These are phyloP conservation scores for Pardosa pseudoannulata DNA, from an alignment of 2,888 invertebrate genomes.

Conservation along the genomic window DNA sequence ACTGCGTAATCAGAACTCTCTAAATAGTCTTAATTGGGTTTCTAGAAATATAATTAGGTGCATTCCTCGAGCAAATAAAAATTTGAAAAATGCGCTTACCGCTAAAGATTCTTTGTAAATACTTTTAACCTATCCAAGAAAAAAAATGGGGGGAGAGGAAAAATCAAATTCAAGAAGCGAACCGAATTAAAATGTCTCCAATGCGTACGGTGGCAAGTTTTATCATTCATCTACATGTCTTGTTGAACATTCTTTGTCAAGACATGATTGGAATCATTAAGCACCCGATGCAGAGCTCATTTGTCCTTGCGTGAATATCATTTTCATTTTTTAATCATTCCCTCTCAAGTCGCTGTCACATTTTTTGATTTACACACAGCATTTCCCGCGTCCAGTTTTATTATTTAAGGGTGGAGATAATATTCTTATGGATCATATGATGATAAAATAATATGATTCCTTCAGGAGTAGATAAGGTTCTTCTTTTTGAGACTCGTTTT, in stretches of 20 bases:
- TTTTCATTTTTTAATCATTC: conserved; percentile 15
- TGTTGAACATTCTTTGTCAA: conserved; percentile 18
- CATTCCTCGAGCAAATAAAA: too few relatives aligned
- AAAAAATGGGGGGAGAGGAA: neutral
- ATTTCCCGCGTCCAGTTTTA: conserved; percentile 9
- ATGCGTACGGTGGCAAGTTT: neutral
- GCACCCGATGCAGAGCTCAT: neutral
- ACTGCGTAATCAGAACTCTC: too few relatives aligned
- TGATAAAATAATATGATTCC: neutral
- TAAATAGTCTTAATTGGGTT: too few relatives aligned
- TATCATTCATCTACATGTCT: conserved; percentile 20
- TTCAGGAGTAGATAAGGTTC: neutral
- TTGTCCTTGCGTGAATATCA: conserved; percentile 9
- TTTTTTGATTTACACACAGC: neutral
- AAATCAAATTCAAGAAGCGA: neutral
- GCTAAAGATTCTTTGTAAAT: too few relatives aligned
- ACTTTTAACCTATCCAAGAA: too few relatives aligned
- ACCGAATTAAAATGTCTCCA: neutral
- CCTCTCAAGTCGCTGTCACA: neutral
- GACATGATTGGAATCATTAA: conserved; percentile 16
- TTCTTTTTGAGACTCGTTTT: neutral
- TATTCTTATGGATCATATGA: conserved; percentile 10
- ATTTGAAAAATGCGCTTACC: too few relatives aligned
- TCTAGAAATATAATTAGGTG: too few relatives aligned
- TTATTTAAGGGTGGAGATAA: conserved; percentile 16